Percentiles rank a stretch among this genome's conserved stretches.
Evolutionary conservation across 2,113 vertebrate genomes (phyloP).

Genomic region (Nicator chloris): DNA sequence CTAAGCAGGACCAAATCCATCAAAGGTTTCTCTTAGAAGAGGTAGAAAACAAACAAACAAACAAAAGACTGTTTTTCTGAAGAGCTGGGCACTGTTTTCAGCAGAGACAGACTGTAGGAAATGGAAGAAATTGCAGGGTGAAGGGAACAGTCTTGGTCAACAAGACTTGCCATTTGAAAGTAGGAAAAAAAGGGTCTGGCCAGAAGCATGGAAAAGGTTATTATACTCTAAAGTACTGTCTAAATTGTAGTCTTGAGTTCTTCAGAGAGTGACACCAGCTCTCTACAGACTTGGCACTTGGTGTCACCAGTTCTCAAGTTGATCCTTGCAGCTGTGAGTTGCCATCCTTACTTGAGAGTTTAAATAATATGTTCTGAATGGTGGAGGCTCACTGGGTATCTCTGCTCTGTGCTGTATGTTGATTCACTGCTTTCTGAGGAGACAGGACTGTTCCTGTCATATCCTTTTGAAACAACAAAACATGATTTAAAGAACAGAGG

Average conservation of each 20-base stretch:
- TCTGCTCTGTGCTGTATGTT: not conserved
- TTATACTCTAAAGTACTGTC: not conserved
- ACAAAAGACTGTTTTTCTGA: not conserved
- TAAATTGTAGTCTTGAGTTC: not conserved
- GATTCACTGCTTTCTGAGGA: not conserved
- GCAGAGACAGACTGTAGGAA: not conserved
- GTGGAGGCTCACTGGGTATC: not conserved
- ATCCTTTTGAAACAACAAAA: not conserved
- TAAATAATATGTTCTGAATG: not conserved
- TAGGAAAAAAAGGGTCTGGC: not conserved
- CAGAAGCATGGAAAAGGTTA: not conserved
- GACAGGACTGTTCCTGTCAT: not conserved
- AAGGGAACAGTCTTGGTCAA: not conserved
- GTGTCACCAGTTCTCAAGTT: not conserved
- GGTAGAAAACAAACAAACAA: accelerated
- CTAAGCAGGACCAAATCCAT: not conserved
- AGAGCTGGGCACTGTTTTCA: not conserved
- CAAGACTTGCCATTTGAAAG: not conserved
- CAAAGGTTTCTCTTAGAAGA: not conserved
- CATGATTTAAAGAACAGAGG: not conserved
- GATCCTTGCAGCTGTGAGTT: not conserved
- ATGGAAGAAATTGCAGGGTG: not conserved
- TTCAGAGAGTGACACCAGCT: not conserved
- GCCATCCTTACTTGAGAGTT: not conserved
- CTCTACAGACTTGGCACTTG: not conserved